Conservation (phyloP, 1,140 invertebrate genomes). For the Drosophila baimaii region DNA sequence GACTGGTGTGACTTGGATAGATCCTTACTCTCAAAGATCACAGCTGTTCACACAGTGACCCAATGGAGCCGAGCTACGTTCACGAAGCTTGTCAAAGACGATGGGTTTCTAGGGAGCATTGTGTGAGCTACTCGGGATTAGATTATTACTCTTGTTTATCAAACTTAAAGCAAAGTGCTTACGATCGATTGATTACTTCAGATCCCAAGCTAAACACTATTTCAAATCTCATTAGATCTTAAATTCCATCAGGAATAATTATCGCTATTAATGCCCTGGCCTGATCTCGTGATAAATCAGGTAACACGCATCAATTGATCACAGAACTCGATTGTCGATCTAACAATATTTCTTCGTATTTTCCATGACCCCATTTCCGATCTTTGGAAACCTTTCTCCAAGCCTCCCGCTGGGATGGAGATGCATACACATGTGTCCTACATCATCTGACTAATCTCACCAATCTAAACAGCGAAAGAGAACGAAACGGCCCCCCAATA, state of each 20-base stretch:
- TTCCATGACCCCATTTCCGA: constrained; percentile 22
- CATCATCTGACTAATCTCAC: constrained; percentile 20
- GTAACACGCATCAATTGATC: constrained; percentile 11
- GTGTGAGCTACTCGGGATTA: not conserved
- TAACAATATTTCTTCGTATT: constrained; percentile 17
- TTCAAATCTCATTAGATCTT: too few species aligned
- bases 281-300: constrained; percentile 14
- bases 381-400: constrained; percentile 44
- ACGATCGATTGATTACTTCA: not conserved
- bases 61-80: too few species aligned
- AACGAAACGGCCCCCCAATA: constrained; percentile 9
- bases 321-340: constrained; percentile 12
- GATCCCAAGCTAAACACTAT: too few species aligned
- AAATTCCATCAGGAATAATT: constrained; percentile 1
- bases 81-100: too few species aligned
- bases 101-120: too few species aligned
- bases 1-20: too few species aligned
- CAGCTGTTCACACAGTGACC: too few species aligned
- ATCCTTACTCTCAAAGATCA: too few species aligned
- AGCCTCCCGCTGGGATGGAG: constrained; percentile 30
- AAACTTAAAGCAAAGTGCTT: not conserved
- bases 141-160: not conserved
- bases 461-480: constrained; percentile 7
- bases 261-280: not conserved
- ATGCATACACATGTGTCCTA: constrained; percentile 30